These are phyloP conservation scores for Parascotia fuliginaria DNA, from an alignment of 2,888 invertebrate genomes.

Conservation along the genomic window DNA sequence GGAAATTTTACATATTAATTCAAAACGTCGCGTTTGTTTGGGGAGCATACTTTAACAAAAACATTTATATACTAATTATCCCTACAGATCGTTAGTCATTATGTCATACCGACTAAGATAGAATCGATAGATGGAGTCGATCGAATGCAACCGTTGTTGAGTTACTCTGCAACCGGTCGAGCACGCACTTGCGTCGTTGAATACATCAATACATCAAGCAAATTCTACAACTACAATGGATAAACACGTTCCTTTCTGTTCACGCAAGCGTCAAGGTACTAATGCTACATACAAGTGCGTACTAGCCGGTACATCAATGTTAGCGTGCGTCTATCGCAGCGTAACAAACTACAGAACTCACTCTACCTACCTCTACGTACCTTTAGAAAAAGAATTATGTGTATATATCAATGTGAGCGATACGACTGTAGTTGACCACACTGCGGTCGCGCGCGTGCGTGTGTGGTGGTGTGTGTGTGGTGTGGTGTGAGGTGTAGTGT, in stretches of 20 bases:
- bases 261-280: slow-evolving; percentile 38
- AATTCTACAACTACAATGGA: slow-evolving; percentile 37
- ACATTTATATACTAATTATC: slow-evolving; percentile 28
- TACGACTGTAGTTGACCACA: slow-evolving; percentile 37
- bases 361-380: slow-evolving; percentile 47
- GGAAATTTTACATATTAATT: slow-evolving; percentile 24
- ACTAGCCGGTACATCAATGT: slow-evolving; percentile 25
- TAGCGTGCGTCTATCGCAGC: slow-evolving; percentile 34
- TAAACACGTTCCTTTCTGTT: slow-evolving; percentile 22
- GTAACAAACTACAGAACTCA: slow-evolving; percentile 42
- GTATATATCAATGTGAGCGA: slow-evolving; percentile 29
- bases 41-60: slow-evolving; percentile 26
- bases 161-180: slow-evolving; percentile 21
- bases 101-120: slow-evolving; percentile 37
- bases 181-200: slow-evolving; percentile 41
- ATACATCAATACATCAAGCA: slow-evolving; percentile 34
- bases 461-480: slow-evolving; percentile 6
- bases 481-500: slow-evolving; percentile 8
- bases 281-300: slow-evolving; percentile 42
- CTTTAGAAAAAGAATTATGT: slow-evolving; percentile 36
- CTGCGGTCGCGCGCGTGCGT: slow-evolving; percentile 29
- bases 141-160: slow-evolving; percentile 35
- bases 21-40: slow-evolving; percentile 21
- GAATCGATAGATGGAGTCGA: slow-evolving; percentile 44
- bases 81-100: slow-evolving; percentile 29